Conservation (phyloP, 2,113 vertebrate genomes). For the Menura novaehollandiae region DNA sequence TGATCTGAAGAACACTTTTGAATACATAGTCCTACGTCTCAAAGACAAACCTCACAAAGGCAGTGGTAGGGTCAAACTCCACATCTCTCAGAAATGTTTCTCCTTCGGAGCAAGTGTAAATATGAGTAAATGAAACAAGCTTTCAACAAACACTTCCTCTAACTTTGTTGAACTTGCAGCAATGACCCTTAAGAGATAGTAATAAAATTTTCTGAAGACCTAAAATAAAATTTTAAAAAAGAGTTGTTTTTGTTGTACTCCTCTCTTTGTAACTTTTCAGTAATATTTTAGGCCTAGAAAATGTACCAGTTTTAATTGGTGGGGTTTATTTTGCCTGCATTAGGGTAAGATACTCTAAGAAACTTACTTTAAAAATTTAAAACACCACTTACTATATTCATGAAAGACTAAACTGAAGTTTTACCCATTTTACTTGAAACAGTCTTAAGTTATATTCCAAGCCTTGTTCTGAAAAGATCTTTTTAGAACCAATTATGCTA, state of each 20-base stretch:
- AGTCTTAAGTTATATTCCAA: neutral
- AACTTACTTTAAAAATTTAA: neutral
- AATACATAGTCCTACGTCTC: neutral
- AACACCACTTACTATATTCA: neutral
- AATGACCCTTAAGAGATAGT: neutral
- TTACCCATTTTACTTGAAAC: neutral
- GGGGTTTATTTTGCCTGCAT: neutral
- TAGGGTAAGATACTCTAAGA: neutral
- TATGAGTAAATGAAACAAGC: neutral
- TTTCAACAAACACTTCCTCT: neutral
- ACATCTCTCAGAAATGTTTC: neutral
- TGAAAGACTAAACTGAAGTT: neutral
- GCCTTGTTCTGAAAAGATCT: neutral
- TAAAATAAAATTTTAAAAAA: neutral
- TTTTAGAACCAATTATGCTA: slow-evolving; percentile 52
- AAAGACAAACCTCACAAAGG: neutral
- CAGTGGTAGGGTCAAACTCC: neutral
- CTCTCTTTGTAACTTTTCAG: neutral
- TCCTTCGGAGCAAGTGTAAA: neutral
- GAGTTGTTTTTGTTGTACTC: neutral
- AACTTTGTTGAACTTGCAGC: neutral
- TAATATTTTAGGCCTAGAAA: neutral
- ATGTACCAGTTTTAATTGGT: neutral
- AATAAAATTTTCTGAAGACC: neutral
- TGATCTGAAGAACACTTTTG: neutral